These are phyloP conservation scores for Epinephelus awoara DNA, from an alignment of 2,797 vertebrate genomes.

Conservation along the genomic window DNA sequence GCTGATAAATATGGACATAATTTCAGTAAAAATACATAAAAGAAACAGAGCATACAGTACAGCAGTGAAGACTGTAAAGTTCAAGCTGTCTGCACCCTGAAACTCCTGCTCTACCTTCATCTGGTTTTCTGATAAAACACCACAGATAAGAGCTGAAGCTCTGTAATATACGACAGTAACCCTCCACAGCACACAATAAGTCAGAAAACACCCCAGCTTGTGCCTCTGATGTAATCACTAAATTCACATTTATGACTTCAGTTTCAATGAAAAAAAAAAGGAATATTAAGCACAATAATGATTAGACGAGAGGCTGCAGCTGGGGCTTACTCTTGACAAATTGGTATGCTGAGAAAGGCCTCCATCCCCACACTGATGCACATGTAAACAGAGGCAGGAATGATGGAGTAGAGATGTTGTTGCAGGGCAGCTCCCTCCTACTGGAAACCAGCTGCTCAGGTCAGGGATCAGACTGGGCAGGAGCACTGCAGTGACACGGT, in stretches of 20 bases:
- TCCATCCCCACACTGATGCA: slow-evolving; percentile 36
- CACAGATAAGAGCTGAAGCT: slow-evolving; percentile 14
- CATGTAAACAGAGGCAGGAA: slow-evolving; percentile 53
- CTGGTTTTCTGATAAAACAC: slow-evolving; percentile 26
- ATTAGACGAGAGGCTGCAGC: slow-evolving; percentile 43
- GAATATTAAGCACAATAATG: slow-evolving; percentile 7
- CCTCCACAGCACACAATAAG: not conserved
- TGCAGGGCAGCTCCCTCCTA: slow-evolving; percentile 44
- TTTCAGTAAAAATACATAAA: slow-evolving; percentile 56
- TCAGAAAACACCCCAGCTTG: slow-evolving; percentile 25
- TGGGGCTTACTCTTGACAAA: slow-evolving; percentile 23
- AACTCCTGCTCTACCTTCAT: slow-evolving; percentile 24
- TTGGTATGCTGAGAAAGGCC: slow-evolving; percentile 31
- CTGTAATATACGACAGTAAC: slow-evolving; percentile 14
- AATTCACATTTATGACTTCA: slow-evolving; percentile 28
- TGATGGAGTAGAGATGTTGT: slow-evolving; percentile 65
- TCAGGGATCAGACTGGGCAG: slow-evolving; percentile 62
- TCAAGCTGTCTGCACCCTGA: slow-evolving; percentile 32
- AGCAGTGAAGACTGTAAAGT: slow-evolving; percentile 42
- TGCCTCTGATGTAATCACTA: slow-evolving; percentile 22
- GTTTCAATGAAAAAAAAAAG: not conserved
- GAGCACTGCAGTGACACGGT: slow-evolving; percentile 42
- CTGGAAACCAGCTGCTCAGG: slow-evolving; percentile 71
- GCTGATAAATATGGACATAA: slow-evolving; percentile 53
- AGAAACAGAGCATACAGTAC: slow-evolving; percentile 23